Base-by-base conservation (phyloP, 2,888 invertebrate species). In the Orthosia cruda region DNA sequence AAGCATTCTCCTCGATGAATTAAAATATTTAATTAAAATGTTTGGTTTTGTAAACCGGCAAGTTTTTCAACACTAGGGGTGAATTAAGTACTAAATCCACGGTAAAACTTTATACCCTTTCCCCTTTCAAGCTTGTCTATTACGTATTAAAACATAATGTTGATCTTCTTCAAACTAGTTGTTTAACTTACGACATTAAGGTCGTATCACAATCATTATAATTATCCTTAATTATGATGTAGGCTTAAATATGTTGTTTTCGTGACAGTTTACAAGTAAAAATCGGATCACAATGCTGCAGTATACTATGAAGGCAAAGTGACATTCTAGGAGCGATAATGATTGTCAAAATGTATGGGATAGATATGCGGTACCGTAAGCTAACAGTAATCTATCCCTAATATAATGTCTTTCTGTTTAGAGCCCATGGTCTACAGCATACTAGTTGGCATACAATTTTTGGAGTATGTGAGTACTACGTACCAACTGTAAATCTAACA, bases 201-300 rank as follows among this genome's bases (percentile, higher is more conserved):
- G 49, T 75, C 65, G 52, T 16, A 74, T 69, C 77, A 77, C 64
- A 77, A 64, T 67, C 32, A 50, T 57, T 23, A 40, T 40, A 66
- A 54, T 32, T 76, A 57, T 32, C 32, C 26, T 59, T 54, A 54
- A 50, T 50, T 55, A 61, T 61, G 47, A 63, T 13, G 49, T 58
- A 49, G 45, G 15, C 61, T 62, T 65, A 16, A 20, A 11, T 47
- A 55, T 59, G 64, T 62, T 20, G 11, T 55, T 45, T 50, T 57
- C 54, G 59, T 49, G 59, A 65, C 49, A 40, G 26, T 40, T 74
- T 63, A 71, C 49, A 57, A 61, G n/a, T 63, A 57, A 49, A 18
- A 63, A 67, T 79, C 16, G n/a, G 70, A 74, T 74, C 76, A 80
- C 71, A 86, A 72, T 71, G 70, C 59, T 66, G 71, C 32, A 73